Evolutionary conservation across 2,797 vertebrate genomes (phyloP).

Genomic region (Leptodactylus fallax): DNA sequence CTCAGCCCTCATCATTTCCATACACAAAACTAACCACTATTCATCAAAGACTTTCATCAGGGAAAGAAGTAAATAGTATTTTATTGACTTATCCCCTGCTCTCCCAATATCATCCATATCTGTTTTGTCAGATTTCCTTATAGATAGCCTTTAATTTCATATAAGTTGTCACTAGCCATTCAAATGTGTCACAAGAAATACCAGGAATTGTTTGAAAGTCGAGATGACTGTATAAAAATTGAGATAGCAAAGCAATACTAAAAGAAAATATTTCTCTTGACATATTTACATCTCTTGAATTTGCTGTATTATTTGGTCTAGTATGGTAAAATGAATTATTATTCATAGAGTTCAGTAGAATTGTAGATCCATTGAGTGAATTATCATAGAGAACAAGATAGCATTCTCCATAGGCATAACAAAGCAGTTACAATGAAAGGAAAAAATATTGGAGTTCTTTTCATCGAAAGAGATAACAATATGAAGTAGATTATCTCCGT

Average conservation of each 20-base stretch:
- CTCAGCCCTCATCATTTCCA: background rate
- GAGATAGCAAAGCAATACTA: background rate
- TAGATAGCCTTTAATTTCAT: background rate
- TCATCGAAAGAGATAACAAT: background rate
- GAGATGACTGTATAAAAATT: constrained; percentile 2
- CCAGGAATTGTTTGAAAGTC: background rate
- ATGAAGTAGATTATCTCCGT: background rate
- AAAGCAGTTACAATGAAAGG: background rate
- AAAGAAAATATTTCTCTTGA: constrained; percentile 3
- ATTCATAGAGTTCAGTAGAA: constrained; percentile 31
- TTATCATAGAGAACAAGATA: constrained; percentile 2
- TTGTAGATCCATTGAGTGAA: background rate
- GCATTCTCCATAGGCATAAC: background rate
- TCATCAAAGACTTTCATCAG: background rate
- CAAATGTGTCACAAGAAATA: background rate
- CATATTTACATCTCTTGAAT: constrained; percentile 18
- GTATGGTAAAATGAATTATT: constrained; percentile 21
- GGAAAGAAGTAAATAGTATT: background rate
- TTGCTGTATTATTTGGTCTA: constrained; percentile 1
- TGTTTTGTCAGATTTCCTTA: background rate
- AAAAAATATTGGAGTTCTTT: background rate
- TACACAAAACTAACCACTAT: background rate
- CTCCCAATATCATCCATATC: background rate
- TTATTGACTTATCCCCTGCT: background rate
- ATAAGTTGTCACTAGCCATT: background rate